Conservation (phyloP, 2,113 vertebrate genomes). For the Pithys albifrons region DNA sequence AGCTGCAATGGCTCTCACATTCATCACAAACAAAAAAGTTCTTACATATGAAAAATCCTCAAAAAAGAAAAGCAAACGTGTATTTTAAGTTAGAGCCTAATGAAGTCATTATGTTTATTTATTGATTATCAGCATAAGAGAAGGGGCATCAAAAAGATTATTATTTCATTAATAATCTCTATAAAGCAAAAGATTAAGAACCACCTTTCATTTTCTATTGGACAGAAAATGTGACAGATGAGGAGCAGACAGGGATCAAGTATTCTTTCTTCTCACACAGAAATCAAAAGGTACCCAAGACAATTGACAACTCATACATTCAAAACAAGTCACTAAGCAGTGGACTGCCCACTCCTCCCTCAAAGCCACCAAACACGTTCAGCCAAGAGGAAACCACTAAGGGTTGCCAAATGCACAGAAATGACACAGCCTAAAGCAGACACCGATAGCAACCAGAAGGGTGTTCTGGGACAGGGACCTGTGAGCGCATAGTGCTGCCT, state of each 20-base stretch:
- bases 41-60: not conserved
- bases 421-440: not conserved
- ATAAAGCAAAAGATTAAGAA: not conserved
- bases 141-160: not conserved
- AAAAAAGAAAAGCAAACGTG: not conserved
- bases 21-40: not conserved
- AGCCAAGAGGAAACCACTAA: not conserved
- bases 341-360: not conserved
- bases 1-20: not conserved
- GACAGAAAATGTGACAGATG: not conserved
- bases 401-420: not conserved
- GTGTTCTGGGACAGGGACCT: not conserved
- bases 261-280: not conserved
- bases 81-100: not conserved
- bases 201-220: not conserved
- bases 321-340: not conserved
- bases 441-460: accelerated
- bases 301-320: accelerated
- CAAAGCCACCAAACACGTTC: not conserved
- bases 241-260: not conserved
- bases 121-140: not conserved
- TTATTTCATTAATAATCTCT: not conserved
- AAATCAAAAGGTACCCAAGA: not conserved
- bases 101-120: not conserved
- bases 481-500: not conserved